These are phyloP conservation scores for Agrypnia vestita DNA, from an alignment of 1,140 invertebrate genomes.

Conservation along the genomic window DNA sequence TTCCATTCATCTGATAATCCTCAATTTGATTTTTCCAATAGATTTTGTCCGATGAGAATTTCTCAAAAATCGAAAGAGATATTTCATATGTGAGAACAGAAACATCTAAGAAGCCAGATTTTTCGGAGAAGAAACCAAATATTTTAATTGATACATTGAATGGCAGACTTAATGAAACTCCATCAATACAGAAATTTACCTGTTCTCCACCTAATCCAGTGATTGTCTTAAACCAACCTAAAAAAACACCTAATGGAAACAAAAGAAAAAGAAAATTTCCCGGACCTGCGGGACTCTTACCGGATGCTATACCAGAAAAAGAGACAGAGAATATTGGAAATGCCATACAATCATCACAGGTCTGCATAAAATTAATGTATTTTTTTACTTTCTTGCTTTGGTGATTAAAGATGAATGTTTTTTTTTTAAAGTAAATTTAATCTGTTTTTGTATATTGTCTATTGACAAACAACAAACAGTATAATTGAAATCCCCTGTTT, in stretches of 20 bases:
- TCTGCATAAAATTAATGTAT: slow-evolving; percentile 35
- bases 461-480: no score
- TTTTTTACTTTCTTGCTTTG: slow-evolving; percentile 1
- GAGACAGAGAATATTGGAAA: slow-evolving; percentile 20
- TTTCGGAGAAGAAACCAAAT: slow-evolving; percentile 14
- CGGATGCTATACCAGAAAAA: slow-evolving; percentile 41
- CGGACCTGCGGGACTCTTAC: slow-evolving; percentile 55
- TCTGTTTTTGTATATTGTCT: no score
- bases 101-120: not conserved
- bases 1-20: not conserved
- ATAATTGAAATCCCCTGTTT: no score
- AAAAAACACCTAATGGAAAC: slow-evolving; percentile 27
- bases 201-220: not conserved
- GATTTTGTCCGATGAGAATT: slow-evolving; percentile 48
- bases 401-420: no score
- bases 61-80: slow-evolving; percentile 40
- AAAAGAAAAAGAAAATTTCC: slow-evolving; percentile 59
- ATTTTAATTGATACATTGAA: slow-evolving; percentile 21
- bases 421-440: no score
- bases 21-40: slow-evolving; percentile 29
- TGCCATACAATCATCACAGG: slow-evolving; percentile 51
- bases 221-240: not conserved
- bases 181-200: not conserved
- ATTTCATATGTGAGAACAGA: not conserved
- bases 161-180: not conserved